Conservation (phyloP, 1,140 invertebrate genomes). For the Neodiprion lecontei region DNA sequence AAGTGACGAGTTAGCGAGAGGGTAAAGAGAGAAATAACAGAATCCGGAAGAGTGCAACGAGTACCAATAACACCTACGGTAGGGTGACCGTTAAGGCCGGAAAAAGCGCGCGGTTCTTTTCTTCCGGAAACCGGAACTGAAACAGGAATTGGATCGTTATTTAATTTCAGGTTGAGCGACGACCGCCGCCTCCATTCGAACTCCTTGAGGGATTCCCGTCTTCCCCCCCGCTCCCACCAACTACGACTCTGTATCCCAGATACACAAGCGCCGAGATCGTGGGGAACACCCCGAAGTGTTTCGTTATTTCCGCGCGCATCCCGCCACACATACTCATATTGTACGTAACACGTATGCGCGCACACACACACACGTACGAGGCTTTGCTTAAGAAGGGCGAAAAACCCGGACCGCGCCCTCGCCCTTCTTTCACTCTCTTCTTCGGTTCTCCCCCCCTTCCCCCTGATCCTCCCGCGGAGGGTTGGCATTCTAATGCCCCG, state of each 20-base stretch:
- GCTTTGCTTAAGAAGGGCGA: background rate
- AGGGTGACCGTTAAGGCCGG: background rate
- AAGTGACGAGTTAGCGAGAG: no score
- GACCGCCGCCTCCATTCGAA: background rate
- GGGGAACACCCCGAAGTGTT: conserved; percentile 1
- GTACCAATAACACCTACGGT: no score
- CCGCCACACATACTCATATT: background rate
- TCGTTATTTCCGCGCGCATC: conserved; percentile 1
- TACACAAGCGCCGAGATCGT: background rate
- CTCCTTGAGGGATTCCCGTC: background rate
- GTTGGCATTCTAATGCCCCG: conserved; percentile 49
- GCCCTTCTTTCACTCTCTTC: conserved; percentile 38
- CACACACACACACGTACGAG: background rate
- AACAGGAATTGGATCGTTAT: conserved; percentile 5
- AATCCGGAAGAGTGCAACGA: no score
- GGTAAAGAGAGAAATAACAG: no score
- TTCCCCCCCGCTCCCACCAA: background rate
- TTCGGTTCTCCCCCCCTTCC: background rate
- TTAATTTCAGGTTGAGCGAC: background rate
- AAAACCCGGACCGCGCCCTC: background rate
- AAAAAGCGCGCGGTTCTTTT: background rate
- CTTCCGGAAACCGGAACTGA: background rate
- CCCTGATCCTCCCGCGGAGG: conserved; percentile 17
- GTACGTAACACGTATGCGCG: background rate
- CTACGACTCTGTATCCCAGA: background rate